Evolutionary conservation across 2,888 invertebrate genomes (phyloP).

Genomic region (Anagyrus pseudococci): DNA sequence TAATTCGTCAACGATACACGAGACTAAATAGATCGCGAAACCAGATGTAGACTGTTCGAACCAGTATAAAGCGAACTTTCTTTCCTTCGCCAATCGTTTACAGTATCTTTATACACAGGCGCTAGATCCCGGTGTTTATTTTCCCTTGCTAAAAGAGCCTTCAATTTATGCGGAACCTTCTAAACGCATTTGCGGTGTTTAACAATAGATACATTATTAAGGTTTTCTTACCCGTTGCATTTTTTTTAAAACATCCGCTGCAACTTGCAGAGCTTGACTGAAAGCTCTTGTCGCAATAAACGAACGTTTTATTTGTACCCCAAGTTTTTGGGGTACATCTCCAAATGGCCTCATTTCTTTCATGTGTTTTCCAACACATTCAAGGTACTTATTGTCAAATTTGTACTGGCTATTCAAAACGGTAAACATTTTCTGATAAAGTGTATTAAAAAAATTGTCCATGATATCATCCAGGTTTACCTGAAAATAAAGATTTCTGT

Average conservation of each 20-base stretch:
- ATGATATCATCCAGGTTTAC: conserved; percentile 85
- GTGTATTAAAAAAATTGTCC: conserved; percentile 90
- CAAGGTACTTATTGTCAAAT: conserved; percentile 85
- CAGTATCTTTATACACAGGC: too few relatives aligned
- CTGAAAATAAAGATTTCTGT: conserved; percentile 61
- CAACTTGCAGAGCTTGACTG: conserved; percentile 85
- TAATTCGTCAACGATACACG: too few relatives aligned
- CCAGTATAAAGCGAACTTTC: too few relatives aligned
- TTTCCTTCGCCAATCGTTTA: too few relatives aligned
- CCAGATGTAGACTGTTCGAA: too few relatives aligned
- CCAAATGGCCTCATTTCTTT: conserved; percentile 93
- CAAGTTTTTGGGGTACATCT: conserved; percentile 90
- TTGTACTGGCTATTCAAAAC: conserved; percentile 92
- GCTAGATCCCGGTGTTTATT: too few relatives aligned
- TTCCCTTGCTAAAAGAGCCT: too few relatives aligned
- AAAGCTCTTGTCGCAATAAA: conserved; percentile 96
- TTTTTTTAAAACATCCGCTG: conserved; percentile 80
- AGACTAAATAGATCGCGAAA: too few relatives aligned
- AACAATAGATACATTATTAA: too few relatives aligned
- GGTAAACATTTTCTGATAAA: conserved; percentile 95
- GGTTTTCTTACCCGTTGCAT: conserved; percentile 74
- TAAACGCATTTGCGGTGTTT: too few relatives aligned
- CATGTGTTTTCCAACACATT: conserved; percentile 92
- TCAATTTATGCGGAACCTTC: too few relatives aligned
- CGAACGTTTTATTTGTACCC: conserved; percentile 86